Conservation (phyloP, 2,113 vertebrate genomes). For the Lepisosteus osseus region DNA sequence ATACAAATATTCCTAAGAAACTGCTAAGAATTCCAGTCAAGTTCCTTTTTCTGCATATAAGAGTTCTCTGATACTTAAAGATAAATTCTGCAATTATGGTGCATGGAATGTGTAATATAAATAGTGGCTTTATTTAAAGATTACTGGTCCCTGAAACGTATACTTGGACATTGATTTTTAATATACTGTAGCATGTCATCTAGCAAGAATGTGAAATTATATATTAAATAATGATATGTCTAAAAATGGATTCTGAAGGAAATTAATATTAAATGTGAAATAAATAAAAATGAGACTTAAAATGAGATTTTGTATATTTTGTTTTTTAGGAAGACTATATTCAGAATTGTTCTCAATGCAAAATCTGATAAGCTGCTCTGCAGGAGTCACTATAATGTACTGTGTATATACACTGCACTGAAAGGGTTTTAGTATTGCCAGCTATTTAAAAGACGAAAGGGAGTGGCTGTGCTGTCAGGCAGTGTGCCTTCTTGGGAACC, state of each 20-base stretch:
- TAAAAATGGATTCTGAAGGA: too few species aligned
- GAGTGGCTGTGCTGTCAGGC: constrained; percentile 56
- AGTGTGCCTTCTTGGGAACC: constrained; percentile 53
- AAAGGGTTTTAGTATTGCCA: constrained; percentile 36
- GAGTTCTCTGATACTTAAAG: not conserved
- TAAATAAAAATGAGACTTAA: not conserved
- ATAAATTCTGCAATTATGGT: too few species aligned
- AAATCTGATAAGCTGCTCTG: not conserved
- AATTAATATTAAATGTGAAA: too few species aligned
- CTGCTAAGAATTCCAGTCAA: constrained; percentile 3
- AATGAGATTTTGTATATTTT: constrained; percentile 2
- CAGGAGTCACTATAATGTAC: too few species aligned
- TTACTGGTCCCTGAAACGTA: too few species aligned
- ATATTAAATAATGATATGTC: too few species aligned
- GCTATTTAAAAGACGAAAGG: constrained; percentile 24
- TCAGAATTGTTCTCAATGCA: not conserved
- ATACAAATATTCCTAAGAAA: constrained; percentile 17
- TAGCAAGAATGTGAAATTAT: too few species aligned
- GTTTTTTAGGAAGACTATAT: not conserved
- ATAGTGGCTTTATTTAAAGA: too few species aligned
- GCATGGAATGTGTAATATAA: too few species aligned
- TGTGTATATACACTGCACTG: constrained; percentile 36
- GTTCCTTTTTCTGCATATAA: constrained; percentile 5
- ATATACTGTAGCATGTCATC: too few species aligned
- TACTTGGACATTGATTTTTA: too few species aligned